Percentiles rank a stretch among this genome's conserved stretches.
These are phyloP conservation scores for Halcyon leucocephala DNA, from an alignment of 2,797 vertebrate genomes.

Conservation along the genomic window DNA sequence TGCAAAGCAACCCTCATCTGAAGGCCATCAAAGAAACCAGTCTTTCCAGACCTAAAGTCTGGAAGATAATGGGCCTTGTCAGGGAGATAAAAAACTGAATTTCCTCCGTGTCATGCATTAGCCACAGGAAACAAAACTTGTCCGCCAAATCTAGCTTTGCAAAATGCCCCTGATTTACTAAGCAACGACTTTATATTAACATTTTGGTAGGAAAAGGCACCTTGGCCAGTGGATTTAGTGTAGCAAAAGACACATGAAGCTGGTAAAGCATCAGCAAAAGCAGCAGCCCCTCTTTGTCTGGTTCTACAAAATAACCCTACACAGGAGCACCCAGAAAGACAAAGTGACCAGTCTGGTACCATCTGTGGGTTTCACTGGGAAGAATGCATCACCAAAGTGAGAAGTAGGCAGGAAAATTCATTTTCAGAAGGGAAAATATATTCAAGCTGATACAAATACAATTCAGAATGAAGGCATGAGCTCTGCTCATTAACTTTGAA, in stretches of 20 bases:
- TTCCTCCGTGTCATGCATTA: neutral
- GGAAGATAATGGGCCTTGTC: neutral
- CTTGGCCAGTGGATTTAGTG: neutral
- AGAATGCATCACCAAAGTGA: neutral
- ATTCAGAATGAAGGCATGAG: neutral
- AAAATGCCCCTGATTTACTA: neutral
- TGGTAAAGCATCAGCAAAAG: neutral
- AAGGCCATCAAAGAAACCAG: neutral
- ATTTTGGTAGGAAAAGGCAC: neutral
- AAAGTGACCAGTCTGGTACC: neutral
- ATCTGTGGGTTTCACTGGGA: rapidly evolving
- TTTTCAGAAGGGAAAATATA: neutral
- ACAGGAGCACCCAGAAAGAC: neutral
- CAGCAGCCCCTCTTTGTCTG: neutral
- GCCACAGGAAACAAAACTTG: neutral
- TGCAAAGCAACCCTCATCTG: conserved; percentile 7
- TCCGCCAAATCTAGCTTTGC: neutral
- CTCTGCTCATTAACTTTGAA: conserved; percentile 11
- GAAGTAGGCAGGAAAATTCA: neutral
- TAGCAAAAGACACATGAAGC: neutral
- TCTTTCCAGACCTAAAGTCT: neutral
- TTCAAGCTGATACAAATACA: neutral
- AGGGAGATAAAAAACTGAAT: neutral
- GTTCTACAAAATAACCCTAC: neutral
- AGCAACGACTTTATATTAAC: rapidly evolving